Conservation (phyloP, 2,888 invertebrate genomes). For the Acronicta psi region DNA sequence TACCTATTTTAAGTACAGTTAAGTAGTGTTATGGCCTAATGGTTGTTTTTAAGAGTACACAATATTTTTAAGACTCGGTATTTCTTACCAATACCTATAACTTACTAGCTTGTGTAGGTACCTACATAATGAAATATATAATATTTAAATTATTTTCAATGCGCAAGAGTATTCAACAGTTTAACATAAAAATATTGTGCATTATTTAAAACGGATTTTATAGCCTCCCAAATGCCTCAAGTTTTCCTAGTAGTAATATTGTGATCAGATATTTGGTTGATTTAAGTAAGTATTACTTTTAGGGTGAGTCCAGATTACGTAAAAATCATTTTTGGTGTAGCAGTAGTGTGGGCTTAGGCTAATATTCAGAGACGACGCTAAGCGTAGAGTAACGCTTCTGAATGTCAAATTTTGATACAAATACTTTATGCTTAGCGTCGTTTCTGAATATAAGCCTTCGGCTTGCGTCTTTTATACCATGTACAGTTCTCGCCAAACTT, state of each 20-base stretch:
- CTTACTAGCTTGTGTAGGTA: too few species aligned
- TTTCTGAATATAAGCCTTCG: too few species aligned
- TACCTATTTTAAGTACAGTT: background rate
- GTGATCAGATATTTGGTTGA: slow-evolving; percentile 36
- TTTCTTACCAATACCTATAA: too few species aligned
- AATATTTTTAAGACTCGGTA: background rate
- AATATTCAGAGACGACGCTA: too few species aligned
- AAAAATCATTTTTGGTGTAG: too few species aligned
- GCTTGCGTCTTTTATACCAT: too few species aligned
- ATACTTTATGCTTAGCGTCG: too few species aligned
- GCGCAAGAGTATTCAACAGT: background rate
- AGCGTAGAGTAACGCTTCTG: too few species aligned
- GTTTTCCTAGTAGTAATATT: slow-evolving; percentile 20
- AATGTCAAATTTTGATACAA: too few species aligned
- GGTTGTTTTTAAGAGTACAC: background rate
- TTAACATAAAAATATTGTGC: background rate
- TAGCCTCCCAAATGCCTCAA: slow-evolving; percentile 15
- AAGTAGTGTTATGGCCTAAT: background rate
- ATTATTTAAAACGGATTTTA: background rate
- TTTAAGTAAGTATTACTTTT: slow-evolving; percentile 23
- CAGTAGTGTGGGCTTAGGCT: too few species aligned
- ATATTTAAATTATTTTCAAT: background rate
- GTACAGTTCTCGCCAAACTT: too few species aligned
- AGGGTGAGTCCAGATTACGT: background rate
- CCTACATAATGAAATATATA: background rate